Percentiles rank a stretch among this genome's conserved stretches.
Evolutionary conservation across 2,888 invertebrate genomes (phyloP).

Genomic region (Sphecodes monilicornis): DNA sequence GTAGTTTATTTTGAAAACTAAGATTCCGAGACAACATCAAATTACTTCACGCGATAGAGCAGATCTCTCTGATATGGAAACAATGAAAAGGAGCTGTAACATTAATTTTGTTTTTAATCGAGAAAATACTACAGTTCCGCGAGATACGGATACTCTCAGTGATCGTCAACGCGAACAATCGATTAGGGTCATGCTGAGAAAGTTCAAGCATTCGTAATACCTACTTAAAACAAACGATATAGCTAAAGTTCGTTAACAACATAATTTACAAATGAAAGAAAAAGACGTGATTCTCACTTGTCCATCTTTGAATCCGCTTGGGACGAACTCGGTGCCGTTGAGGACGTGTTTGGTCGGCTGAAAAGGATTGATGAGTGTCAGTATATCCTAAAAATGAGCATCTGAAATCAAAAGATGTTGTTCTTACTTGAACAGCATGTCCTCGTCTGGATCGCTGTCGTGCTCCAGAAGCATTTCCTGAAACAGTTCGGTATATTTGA

Average conservation of each 20-base stretch:
- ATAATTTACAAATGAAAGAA: conserved; percentile 28
- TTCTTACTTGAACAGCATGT: conserved; percentile 79
- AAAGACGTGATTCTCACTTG: conserved; percentile 58
- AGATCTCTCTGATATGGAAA: neutral
- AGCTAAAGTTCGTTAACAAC: neutral
- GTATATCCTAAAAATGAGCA: neutral
- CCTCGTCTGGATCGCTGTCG: conserved; percentile 82
- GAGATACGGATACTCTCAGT: neutral
- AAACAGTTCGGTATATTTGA: conserved; percentile 42
- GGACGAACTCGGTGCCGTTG: conserved; percentile 27
- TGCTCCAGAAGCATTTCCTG: conserved; percentile 81
- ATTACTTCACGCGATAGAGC: neutral
- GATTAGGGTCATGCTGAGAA: neutral
- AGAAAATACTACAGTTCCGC: neutral
- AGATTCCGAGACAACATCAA: neutral
- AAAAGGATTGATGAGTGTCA: conserved; percentile 21
- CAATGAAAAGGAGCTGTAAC: neutral
- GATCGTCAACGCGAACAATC: neutral
- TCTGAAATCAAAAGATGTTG: neutral
- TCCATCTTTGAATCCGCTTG: conserved; percentile 72
- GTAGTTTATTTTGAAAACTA: neutral
- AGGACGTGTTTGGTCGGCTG: conserved; percentile 76
- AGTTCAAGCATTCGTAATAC: neutral
- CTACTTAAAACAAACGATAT: neutral
- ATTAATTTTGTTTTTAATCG: neutral